Evolutionary conservation across 2,113 vertebrate genomes (phyloP), one percentile per base, ranked within the genome.

Genomic region (Vidua chalybeata): DNA sequence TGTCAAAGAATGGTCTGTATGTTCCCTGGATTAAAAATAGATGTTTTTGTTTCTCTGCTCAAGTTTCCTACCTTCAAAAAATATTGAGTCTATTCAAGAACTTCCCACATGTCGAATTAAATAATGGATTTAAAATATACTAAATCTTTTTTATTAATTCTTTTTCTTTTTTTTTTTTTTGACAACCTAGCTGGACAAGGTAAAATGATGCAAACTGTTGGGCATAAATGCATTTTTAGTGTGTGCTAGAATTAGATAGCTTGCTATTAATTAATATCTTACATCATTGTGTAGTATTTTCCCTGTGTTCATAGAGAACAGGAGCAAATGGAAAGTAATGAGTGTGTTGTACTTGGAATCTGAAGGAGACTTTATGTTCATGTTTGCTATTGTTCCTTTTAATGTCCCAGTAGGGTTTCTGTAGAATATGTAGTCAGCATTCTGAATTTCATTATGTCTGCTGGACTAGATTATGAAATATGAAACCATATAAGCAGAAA

Each of bases 331-430:
- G 58, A 62, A 46, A 88, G 33, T 66, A 52, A 91, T 71, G 48
- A 26, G n/a, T 66, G 39, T 93, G 33, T 51, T 81, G 30, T 49
- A 85, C 78, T 79, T 74, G 75, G 59, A 93, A 90, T 69, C 51
- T 86, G 84, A 84, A 91, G 64, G 30, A 90, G 27, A 76, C 15
- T 85, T 85, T 51, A 30, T 69, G 30, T 93, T 90, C 84, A 52
- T 92, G 51, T 68, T 93, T 94, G 37, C 58, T 76, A 58, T 93
- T 96, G 74, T 87, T 93, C 62, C 85, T 94, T 92, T 86, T 87
- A 84, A 94, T 87, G 49, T 87, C 74, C 49, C 67, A 69, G 13
- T 31, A 82, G 58, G n/a, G 62, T 83, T 93, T 91, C 62, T 87
- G 43, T 73, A 24, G 17, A 31, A 37, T 73, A 87, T 51, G 66